Base-by-base conservation (phyloP, 2,888 invertebrate species). In the Trachelus troglodyta region DNA sequence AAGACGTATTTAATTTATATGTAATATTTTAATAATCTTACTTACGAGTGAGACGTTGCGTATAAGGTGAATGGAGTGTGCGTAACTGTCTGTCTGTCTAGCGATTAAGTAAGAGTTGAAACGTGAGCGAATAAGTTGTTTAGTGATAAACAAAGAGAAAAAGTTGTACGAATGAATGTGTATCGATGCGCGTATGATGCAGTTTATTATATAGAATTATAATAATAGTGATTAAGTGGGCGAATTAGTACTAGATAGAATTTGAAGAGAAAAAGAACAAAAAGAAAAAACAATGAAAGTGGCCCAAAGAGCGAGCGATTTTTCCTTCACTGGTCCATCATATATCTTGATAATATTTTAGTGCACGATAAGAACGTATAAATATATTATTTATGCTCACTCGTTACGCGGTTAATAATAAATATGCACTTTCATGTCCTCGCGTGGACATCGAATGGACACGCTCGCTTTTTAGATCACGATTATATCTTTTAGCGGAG, bases 1-100 rank as follows among this genome's bases (percentile, higher is more conserved):
- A 80, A 81, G 76, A 74, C 75, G 80, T 85, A 85, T 87, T 87
- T 88, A 86, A 88, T 85, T 88, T 87, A 86, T 87, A 86, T 56
- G 56, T 84, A 84, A 73, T 87, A 85, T 85, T 85, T 85, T 85
- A 85, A 83, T 85, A 82, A 84, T 78, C 30, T 31, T 31, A 71
- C 34, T 12, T 31, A 23, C 34, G 31, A 71, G 71, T 33, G 71
- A 33, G 71, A 71, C 33, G 12, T 56, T 56, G 56, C 56, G 56
- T 23, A 15, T 23, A 56, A 23, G 56, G 6, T 56, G 56, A 56
- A 23, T 23, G 9, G 56, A 56, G 76, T 76, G 80, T 78, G 80
- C 79, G 75, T 82, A 78, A 77, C 77, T 74, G 71, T 78, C 77
- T 69, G 78, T 75, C 76, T 71, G 79, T 82, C 78, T 56, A 78